phyloP scores from a whole-genome alignment of 2,888 invertebrate species.

The Lymantria monacha region DNA sequence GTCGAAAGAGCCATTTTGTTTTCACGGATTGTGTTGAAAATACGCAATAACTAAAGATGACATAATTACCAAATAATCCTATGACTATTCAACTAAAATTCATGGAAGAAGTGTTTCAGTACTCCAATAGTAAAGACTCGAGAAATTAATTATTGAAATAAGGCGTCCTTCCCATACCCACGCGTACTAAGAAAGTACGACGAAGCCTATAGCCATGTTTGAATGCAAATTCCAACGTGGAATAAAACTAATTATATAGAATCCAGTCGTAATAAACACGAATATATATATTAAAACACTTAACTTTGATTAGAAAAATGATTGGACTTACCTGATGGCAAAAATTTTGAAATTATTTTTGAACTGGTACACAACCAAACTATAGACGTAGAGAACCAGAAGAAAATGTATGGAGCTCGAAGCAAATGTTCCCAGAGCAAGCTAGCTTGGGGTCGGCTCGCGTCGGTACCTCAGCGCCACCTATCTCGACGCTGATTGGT shows the following conservation, averaged over 20 bases:
- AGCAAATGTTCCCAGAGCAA: slow-evolving; percentile 78
- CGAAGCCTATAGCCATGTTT: slow-evolving; percentile 80
- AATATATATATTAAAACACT: slow-evolving; percentile 59
- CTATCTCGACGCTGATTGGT: slow-evolving; percentile 70
- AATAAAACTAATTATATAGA: slow-evolving; percentile 61
- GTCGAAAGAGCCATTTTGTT: slow-evolving; percentile 82
- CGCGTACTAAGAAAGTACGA: slow-evolving; percentile 78
- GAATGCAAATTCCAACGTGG: slow-evolving; percentile 81
- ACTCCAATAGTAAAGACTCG: slow-evolving; percentile 73
- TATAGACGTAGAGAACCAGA: slow-evolving; percentile 81
- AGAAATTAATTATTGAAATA: slow-evolving; percentile 81
- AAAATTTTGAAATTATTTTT: slow-evolving; percentile 82
- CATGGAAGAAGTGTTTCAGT: slow-evolving; percentile 75
- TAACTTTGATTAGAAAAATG: slow-evolving; percentile 61
- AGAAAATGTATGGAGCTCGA: slow-evolving; percentile 82
- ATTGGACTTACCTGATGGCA: slow-evolving; percentile 79
- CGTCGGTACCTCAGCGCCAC: slow-evolving; percentile 74
- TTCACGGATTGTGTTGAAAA: slow-evolving; percentile 79
- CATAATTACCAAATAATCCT: slow-evolving; percentile 73
- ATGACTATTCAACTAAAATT: slow-evolving; percentile 66
- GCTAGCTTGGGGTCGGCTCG: slow-evolving; percentile 78
- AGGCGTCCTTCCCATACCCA: slow-evolving; percentile 76
- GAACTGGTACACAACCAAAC: slow-evolving; percentile 82
- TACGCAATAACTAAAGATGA: slow-evolving; percentile 76
- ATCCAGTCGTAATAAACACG: slow-evolving; percentile 53